Conservation (phyloP, 1,140 invertebrate genomes). For the Galendromus occidentalis region DNA sequence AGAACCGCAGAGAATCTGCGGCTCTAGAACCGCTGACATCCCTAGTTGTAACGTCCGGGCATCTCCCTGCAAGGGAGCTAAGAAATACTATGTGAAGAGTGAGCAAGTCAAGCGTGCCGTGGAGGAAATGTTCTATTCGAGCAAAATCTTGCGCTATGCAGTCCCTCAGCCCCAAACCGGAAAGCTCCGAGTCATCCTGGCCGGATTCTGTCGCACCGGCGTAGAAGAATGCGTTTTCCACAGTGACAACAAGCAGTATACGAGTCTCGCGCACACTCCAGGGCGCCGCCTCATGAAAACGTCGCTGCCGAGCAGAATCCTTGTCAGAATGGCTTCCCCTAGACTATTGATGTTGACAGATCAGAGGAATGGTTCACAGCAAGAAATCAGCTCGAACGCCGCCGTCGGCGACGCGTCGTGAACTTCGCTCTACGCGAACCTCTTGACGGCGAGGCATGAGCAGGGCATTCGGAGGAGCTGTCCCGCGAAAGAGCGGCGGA, state of each 20-base stretch:
- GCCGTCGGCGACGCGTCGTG: slow-evolving; percentile 66
- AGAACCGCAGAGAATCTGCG: no score
- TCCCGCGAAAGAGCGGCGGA: no score
- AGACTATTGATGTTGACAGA: slow-evolving; percentile 45
- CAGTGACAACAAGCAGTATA: slow-evolving; percentile 44
- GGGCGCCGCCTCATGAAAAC: slow-evolving; percentile 29
- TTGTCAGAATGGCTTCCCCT: slow-evolving; percentile 37
- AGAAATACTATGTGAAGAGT: slow-evolving; percentile 39
- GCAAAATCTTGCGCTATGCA: slow-evolving; percentile 63
- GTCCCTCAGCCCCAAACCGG: slow-evolving; percentile 40
- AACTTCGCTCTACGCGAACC: slow-evolving; percentile 43
- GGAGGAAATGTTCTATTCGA: slow-evolving; percentile 69
- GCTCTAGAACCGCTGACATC: no score
- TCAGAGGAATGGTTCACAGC: slow-evolving; percentile 38
- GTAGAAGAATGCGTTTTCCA: slow-evolving; percentile 56
- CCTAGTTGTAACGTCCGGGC: slow-evolving; percentile 14
- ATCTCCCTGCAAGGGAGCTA: slow-evolving; percentile 16
- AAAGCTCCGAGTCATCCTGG: slow-evolving; percentile 51
- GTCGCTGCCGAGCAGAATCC: slow-evolving; percentile 27
- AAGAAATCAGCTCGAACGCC: slow-evolving; percentile 61
- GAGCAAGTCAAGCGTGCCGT: slow-evolving; percentile 58
- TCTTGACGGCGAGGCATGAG: no score
- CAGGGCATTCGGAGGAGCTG: no score
- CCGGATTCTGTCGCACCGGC: slow-evolving; percentile 52
- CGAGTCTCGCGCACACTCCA: slow-evolving; percentile 44